phyloP scores from a whole-genome alignment of 2,113 vertebrate species.

The Chascanopsetta lugubris region DNA sequence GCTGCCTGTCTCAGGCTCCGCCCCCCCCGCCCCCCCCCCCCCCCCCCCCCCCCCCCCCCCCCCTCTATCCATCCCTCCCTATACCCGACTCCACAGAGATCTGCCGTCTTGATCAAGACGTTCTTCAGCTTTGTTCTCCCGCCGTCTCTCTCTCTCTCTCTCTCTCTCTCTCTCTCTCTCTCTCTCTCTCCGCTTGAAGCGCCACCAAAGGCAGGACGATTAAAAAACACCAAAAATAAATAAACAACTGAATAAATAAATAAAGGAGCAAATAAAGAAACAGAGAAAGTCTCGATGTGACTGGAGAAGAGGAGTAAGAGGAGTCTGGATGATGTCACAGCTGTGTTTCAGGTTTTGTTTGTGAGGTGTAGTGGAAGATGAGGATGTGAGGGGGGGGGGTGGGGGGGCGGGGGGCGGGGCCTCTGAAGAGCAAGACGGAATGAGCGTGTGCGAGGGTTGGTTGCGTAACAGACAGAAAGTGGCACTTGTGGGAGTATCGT shows the following conservation, averaged over 20 bases:
- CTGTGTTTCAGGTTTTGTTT: not conserved
- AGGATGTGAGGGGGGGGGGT: not conserved
- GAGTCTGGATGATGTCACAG: too few species aligned
- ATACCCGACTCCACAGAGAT: too few species aligned
- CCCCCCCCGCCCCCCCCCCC: not conserved
- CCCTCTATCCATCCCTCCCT: constrained; percentile 19
- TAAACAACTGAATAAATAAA: not conserved
- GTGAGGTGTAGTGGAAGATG: not conserved
- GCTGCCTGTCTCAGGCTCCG: constrained; percentile 62
- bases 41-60: not conserved
- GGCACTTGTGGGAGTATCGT: not conserved
- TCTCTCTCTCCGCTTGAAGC: too few species aligned
- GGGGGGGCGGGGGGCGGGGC: not conserved
- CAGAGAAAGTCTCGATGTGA: too few species aligned
- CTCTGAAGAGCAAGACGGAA: not conserved
- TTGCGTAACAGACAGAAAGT: not conserved
- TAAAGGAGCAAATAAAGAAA: too few species aligned
- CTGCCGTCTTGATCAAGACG: constrained; percentile 21
- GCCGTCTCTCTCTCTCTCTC: too few species aligned
- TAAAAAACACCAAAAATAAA: not conserved
- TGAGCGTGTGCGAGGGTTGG: not conserved
- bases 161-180: too few species aligned
- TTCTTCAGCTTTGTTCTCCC: constrained; percentile 40
- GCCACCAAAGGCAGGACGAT: not conserved
- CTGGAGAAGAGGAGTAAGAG: too few species aligned